Evolutionary conservation across 2,888 invertebrate genomes (phyloP), one percentile per base, ranked within the genome.

Genomic region (Drosophila cracens): DNA sequence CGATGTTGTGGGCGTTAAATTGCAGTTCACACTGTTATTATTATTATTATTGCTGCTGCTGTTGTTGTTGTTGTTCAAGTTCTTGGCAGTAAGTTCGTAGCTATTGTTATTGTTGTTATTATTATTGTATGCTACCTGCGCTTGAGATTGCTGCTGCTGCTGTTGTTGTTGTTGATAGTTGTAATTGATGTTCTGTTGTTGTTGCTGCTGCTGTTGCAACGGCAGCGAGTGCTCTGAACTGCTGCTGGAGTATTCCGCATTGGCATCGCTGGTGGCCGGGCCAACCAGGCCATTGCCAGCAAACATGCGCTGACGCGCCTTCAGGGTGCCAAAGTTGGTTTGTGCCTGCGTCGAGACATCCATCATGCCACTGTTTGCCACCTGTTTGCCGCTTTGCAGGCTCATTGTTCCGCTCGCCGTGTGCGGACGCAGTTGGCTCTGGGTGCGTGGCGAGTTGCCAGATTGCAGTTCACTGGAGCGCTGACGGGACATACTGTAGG

Each of bases 221-320:
- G 92, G 91, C 60, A 95, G 92, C 1, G 95, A 95, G 56, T 94
- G 93, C 81, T 96, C 96, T 0, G 96, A 95, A 18, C 95, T 94
- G 90, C 95, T 95, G 61, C 91, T 92, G 4, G 87, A 92, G 4
- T 95, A 95, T 54, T 80, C 84, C 10, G 59, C 64, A 51, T 66
- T 61, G 33, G 58, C 68, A 27, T 77, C 69, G 18, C 61, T 64
- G 11, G 7, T 29, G 5, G 21, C 49, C 4, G n/a, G 43, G 34
- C 29, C 51, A 11, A 63, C 60, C 0, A 48, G 29, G n/a, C 54
- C 49, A 89, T 94, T 95, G 49, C 94, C 93, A 72, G 93, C 93
- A 57, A 91, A 89, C 61, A 91, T 87, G 8, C 91, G 89, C 60
- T 88, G 87, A 25, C 92, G 90, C 21, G 81, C 79, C 46, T 89